Evolutionary conservation across 2,113 vertebrate genomes (phyloP).

Genomic region (Rhineura floridana): DNA sequence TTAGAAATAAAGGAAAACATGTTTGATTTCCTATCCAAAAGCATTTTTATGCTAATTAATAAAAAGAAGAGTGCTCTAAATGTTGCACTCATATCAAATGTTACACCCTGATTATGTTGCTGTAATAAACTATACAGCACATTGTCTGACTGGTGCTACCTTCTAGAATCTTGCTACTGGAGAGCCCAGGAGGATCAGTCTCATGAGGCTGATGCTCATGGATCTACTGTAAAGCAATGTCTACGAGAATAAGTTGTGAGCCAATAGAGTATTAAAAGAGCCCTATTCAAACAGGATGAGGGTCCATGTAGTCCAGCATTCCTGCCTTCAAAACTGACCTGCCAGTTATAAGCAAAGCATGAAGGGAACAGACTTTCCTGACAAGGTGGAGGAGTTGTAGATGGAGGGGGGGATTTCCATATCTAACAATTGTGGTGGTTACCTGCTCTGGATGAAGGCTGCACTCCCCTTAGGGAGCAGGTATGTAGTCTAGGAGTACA

Average conservation of each 20-base stretch:
- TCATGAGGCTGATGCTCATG: background rate
- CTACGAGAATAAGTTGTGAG: background rate
- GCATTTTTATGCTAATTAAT: background rate
- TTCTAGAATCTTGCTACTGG: background rate
- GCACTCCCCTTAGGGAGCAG: too few species aligned
- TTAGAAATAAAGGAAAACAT: background rate
- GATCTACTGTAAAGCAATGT: background rate
- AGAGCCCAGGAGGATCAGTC: background rate
- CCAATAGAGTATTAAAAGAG: background rate
- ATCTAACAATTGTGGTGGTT: too few species aligned
- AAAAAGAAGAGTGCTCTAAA: background rate
- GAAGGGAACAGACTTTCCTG: background rate
- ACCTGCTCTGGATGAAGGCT: too few species aligned
- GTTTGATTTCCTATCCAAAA: constrained; percentile 17
- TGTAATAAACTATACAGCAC: background rate
- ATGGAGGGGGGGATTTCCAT: too few species aligned
- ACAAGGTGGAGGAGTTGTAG: too few species aligned
- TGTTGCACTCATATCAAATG: background rate
- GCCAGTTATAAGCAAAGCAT: background rate
- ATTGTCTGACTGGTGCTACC: background rate
- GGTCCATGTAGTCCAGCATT: background rate
- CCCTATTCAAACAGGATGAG: background rate
- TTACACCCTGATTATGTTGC: background rate
- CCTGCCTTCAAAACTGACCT: background rate
- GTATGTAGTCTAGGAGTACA: too few species aligned